Evolutionary conservation across 2,113 vertebrate genomes (phyloP), one percentile per base, ranked within the genome.

Genomic region (Euleptes europaea): DNA sequence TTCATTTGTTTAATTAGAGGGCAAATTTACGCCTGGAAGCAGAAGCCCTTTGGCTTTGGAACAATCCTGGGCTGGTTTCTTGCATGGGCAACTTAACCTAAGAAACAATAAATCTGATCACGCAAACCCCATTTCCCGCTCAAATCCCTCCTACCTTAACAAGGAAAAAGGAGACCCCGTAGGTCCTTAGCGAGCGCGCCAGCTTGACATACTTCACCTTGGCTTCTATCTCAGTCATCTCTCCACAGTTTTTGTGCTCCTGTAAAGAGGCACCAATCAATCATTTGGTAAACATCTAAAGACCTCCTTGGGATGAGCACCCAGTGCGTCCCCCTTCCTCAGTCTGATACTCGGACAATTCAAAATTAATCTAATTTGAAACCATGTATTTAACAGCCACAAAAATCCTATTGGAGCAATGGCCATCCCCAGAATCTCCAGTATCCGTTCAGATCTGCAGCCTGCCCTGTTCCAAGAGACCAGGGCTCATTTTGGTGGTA

Each of bases 171-270:
- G 99, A 99, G 69, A 99, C 98, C 0, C 98, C 99, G 0, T 99
- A 99, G 0, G 99, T 99, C 88, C 97, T 96, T 66, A 99, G 96
- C 42, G 99, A 99, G 7, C 99, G 96, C 9, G 99, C 98, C 0
- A 99, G 94, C 89, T 99, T 99, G 85, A 99, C 99, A 0, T 99
- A 99, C 85, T 99, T 99, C 88, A 99, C 98, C 92, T 99, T 99
- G 31, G 98, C 98, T 93, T 99, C 98, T n/a, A 99, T 99, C 93
- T 99, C 99, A 0, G 94, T 97, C 98, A 99, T 99, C 93, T 99
- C 99, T 3, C 98, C 98, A 78, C 98, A 99, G 93, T 96, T 98
- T 91, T 99, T 99, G 94, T 99, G 99, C 2, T 99, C 98, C 99
- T 99, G 88, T 2, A 88, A 92, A 31, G 49, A 94, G 9, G 92